phyloP scores from a whole-genome alignment of 2,113 vertebrate genomes.

The Sylvilagus bachmani region DNA sequence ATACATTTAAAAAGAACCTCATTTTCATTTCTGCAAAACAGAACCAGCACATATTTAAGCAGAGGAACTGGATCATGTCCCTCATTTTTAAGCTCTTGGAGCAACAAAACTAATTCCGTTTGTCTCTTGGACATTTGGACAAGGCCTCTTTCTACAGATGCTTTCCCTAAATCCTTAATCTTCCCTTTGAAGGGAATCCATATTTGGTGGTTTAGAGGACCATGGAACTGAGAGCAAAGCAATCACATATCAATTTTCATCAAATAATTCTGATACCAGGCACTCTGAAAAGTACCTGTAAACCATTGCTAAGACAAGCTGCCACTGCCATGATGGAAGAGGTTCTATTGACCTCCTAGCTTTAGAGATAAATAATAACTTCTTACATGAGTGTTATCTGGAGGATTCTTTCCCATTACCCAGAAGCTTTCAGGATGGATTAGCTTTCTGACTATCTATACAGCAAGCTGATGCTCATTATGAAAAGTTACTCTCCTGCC shows the following conservation, averaged over 20 bases:
- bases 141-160: background rate
- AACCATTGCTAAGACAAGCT: background rate
- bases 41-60: background rate
- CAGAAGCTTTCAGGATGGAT: slow-evolving; percentile 4
- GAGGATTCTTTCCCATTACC: slow-evolving; percentile 4
- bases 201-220: background rate
- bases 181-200: background rate
- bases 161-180: background rate
- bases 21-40: background rate
- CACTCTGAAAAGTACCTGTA: background rate
- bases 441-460: background rate
- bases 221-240: background rate
- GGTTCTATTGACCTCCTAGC: background rate
- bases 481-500: background rate
- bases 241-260: slow-evolving; percentile 29
- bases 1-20: background rate
- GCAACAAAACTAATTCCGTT: background rate
- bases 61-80: background rate
- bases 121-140: background rate
- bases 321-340: background rate
- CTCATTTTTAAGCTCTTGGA: background rate
- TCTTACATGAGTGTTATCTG: slow-evolving; percentile 24
- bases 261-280: slow-evolving; percentile 20
- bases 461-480: background rate
- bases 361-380: slow-evolving; percentile 44